phyloP scores from a whole-genome alignment of 2,888 invertebrate genomes.

The Neocrepidodera transversa region DNA sequence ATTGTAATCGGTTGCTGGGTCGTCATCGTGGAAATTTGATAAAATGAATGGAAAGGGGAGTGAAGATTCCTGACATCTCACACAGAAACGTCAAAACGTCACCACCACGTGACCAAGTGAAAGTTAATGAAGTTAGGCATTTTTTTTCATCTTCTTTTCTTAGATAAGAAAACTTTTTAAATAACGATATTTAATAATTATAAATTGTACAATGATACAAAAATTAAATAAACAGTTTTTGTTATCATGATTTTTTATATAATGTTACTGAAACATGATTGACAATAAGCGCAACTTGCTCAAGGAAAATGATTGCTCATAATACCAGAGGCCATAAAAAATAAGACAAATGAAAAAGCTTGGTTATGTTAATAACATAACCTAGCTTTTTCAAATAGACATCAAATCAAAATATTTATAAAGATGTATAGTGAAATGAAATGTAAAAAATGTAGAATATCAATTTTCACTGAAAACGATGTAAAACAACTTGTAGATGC shows the following conservation, averaged over 20 bases:
- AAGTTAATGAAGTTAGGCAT: conserved; percentile 14
- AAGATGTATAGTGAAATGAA: conserved; percentile 43
- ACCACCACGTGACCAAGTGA: conserved; percentile 34
- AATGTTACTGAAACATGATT: no score
- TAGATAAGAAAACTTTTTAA: no score
- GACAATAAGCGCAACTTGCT: no score
- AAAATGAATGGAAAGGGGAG: conserved; percentile 25
- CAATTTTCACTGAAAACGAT: conserved; percentile 44
- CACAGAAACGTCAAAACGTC: conserved; percentile 35
- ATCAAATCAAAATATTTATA: no score
- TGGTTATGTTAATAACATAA: no score
- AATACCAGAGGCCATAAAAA: no score
- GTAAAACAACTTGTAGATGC: conserved; percentile 48
- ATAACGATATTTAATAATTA: no score
- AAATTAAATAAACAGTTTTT: no score
- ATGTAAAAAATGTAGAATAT: conserved; percentile 55
- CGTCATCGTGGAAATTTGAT: conserved; percentile 38
- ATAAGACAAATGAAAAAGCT: not conserved
- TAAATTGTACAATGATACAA: no score
- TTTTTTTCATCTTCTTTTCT: not conserved
- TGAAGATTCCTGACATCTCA: conserved; percentile 31
- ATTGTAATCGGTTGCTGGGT: conserved; percentile 43
- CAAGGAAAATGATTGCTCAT: no score
- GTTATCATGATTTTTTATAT: no score
- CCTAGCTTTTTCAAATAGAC: no score